Evolutionary conservation across 2,888 invertebrate species (phyloP), one percentile per base, ranked within the genome.

Genomic region (Acrobasis consociella): DNA sequence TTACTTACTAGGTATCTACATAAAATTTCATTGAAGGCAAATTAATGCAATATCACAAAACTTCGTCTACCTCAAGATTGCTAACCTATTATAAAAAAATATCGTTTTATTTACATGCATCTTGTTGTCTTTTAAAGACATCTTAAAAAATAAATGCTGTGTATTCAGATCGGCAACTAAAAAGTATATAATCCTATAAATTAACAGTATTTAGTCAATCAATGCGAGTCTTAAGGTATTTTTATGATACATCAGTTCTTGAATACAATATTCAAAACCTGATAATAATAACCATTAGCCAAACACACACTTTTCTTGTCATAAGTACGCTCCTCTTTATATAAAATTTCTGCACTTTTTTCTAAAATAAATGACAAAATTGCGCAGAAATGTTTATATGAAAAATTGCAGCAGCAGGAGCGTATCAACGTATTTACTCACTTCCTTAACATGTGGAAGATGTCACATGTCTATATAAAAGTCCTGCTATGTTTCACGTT

Each of bases 131-230:
- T 56, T 9, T 11, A 10, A 56, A 42, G 17, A 56, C 56, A 17
- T 56, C 8, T 22, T 56, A 56, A 42, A 42, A 56, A 56, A 56
- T 56, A 56, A 56, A 56, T 56, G 56, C 56, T 56, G 56, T 56
- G 56, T 42, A 55, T 55, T 53, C 53, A 53, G 53, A 53, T 53
- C 37, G 37, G 53, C 53, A n/a, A 46, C 46, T 46, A 46, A 46
- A 46, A 46, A 11, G 46, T 46, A 46, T 46, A 31, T 22, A 22
- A 22, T 31, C 8, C 7, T 31, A 31, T 31, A 31, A 31, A 31
- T 31, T 31, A 31, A 31, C 31, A 31, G 31, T 31, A 31, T 31
- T 31, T 31, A 31, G 31, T 31, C 7, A 31, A 31, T 31, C 31
- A 31, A 31, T 31, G 31, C 31, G 17, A 51, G 51, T 51, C 51